Evolutionary conservation across 1,140 invertebrate species (phyloP).

Genomic region (Bombus cullumanus): DNA sequence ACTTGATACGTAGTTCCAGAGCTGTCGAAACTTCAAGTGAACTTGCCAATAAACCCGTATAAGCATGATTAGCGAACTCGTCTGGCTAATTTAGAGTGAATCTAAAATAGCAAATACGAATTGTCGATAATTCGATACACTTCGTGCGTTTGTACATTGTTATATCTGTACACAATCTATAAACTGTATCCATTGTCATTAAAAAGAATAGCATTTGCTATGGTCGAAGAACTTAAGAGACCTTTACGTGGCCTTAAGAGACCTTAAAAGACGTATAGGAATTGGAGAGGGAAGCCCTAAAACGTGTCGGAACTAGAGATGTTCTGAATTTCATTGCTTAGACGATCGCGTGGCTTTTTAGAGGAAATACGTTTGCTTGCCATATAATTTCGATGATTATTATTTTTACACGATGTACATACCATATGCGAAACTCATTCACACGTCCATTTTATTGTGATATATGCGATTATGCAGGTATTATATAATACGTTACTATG

Average conservation of each 20-base stretch:
- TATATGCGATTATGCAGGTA: conserved; percentile 62
- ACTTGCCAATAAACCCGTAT: neutral
- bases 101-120: conserved; percentile 37
- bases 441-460: conserved; percentile 74
- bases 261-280: neutral
- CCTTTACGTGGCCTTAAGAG: too few relatives aligned
- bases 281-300: neutral
- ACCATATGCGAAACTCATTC: conserved; percentile 59
- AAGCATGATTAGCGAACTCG: neutral
- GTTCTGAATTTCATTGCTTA: conserved; percentile 32
- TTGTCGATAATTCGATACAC: neutral
- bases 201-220: neutral
- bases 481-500: conserved; percentile 46
- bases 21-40: neutral
- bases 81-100: conserved; percentile 33
- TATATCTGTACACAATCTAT: neutral
- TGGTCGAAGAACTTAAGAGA: neutral
- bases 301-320: neutral
- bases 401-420: conserved; percentile 58
- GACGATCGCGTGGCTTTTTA: conserved; percentile 44
- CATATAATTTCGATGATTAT: conserved; percentile 62
- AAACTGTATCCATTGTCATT: neutral
- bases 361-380: conserved; percentile 52
- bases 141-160: neutral
- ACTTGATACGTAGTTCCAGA: neutral